Percentiles rank a stretch among this genome's conserved stretches.
Evolutionary conservation across 2,113 vertebrate genomes (phyloP).

Genomic region (Cromileptes altivelis): DNA sequence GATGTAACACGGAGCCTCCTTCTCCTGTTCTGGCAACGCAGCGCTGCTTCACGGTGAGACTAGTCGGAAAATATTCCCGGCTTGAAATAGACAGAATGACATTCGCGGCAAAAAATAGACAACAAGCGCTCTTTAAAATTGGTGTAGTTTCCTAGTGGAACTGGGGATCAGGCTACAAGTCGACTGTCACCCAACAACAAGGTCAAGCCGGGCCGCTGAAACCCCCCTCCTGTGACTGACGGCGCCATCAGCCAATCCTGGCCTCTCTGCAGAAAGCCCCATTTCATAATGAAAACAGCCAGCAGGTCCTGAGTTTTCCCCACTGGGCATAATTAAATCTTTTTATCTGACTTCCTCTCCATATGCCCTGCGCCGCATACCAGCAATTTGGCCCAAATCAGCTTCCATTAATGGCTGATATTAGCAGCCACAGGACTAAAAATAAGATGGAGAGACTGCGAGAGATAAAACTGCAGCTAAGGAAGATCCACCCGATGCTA

Average conservation of each 20-base stretch:
- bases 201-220: slow-evolving; percentile 41
- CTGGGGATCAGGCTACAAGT: slow-evolving; percentile 47
- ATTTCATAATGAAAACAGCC: slow-evolving; percentile 47
- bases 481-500: slow-evolving; percentile 37
- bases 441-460: neutral
- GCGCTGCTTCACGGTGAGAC: slow-evolving; percentile 49
- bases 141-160: slow-evolving; percentile 53
- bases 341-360: slow-evolving; percentile 63
- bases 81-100: slow-evolving; percentile 59
- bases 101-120: slow-evolving; percentile 59
- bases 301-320: slow-evolving; percentile 39
- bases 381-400: slow-evolving; percentile 53
- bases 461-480: slow-evolving; percentile 25
- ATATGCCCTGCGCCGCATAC: slow-evolving; percentile 30
- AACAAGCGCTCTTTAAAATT: slow-evolving; percentile 57
- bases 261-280: slow-evolving; percentile 6
- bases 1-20: slow-evolving; percentile 65
- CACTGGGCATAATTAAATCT: slow-evolving; percentile 70
- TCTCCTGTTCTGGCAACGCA: slow-evolving; percentile 51
- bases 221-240: slow-evolving; percentile 29
- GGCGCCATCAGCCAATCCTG: slow-evolving; percentile 7
- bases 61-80: slow-evolving; percentile 68
- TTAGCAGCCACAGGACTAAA: neutral
- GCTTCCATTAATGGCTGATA: slow-evolving; percentile 58
- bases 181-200: slow-evolving; percentile 27